phyloP scores from a whole-genome alignment of 2,113 vertebrate species.

The Rana temporaria region DNA sequence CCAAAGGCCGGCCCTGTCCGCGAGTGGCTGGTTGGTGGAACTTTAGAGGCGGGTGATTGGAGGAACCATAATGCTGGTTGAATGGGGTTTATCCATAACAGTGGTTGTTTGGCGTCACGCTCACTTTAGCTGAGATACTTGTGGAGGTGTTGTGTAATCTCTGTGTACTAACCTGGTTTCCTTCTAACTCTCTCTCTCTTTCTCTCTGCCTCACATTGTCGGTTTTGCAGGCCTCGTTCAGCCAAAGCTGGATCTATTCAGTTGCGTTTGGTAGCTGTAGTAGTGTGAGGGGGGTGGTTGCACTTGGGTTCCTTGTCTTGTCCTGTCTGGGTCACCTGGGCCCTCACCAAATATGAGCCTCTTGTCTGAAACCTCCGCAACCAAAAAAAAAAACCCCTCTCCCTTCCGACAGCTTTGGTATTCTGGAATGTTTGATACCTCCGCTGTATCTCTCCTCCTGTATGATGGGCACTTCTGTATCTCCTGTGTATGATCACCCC shows the following conservation, averaged over 20 bases:
- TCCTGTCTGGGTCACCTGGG: slow-evolving; percentile 63
- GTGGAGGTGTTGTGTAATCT: no score
- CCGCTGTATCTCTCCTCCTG: no score
- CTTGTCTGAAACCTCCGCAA: not conserved
- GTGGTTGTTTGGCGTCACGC: no score
- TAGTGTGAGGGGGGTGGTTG: slow-evolving; percentile 52
- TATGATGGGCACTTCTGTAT: not conserved
- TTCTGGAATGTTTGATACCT: not conserved
- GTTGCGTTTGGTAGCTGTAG: slow-evolving; percentile 85
- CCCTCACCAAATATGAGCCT: slow-evolving; percentile 52
- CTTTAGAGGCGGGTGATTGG: no score
- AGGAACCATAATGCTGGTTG: no score
- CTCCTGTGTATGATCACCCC: not conserved
- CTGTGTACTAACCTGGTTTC: not conserved
- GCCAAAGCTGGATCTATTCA: slow-evolving; percentile 98
- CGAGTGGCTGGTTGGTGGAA: no score
- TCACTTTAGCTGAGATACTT: no score
- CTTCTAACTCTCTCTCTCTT: slow-evolving; percentile 66
- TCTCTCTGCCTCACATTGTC: slow-evolving; percentile 79
- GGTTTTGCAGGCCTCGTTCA: slow-evolving; percentile 89
- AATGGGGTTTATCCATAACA: no score
- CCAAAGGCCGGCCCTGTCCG: no score
- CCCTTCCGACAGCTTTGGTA: not conserved
- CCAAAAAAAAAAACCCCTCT: not conserved
- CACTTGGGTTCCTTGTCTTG: slow-evolving; percentile 57